phyloP scores from a whole-genome alignment of 2,113 vertebrate genomes.

The zebrafish (Danio rerio) region DNA sequence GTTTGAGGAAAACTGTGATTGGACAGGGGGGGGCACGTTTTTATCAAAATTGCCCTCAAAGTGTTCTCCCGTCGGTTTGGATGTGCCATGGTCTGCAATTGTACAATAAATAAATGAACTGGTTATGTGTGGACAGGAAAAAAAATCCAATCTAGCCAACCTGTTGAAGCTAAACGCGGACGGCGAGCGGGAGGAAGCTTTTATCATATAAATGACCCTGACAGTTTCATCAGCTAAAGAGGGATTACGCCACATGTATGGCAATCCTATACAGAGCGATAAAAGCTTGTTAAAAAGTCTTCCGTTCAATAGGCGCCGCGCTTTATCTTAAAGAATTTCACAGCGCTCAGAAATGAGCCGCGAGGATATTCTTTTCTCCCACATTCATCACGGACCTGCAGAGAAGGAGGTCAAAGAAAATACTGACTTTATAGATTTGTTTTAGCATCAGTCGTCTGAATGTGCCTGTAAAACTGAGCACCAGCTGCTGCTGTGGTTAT shows the following conservation, averaged over 20 bases:
- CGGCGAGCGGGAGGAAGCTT: constrained; percentile 49
- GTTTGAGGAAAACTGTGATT: constrained; percentile 61
- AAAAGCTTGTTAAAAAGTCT: constrained; percentile 67
- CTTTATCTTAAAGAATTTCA: constrained; percentile 22
- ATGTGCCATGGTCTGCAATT: constrained; percentile 63
- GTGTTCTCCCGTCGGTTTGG: constrained; percentile 65
- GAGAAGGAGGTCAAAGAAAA: neutral
- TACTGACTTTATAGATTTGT: neutral
- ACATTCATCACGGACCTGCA: constrained; percentile 30
- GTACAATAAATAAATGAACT: constrained; percentile 77
- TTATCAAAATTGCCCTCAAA: constrained; percentile 76
- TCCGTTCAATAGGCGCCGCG: constrained; percentile 5
- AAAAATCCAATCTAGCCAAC: constrained; percentile 70
- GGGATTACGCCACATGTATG: constrained; percentile 67
- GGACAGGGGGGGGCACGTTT: constrained; percentile 45
- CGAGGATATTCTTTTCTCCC: neutral
- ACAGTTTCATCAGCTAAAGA: constrained; percentile 68
- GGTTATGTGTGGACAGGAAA: constrained; percentile 71
- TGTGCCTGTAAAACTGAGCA: constrained; percentile 26
- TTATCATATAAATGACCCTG: constrained; percentile 56
- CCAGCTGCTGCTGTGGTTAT: constrained; percentile 17
- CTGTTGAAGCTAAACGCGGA: constrained; percentile 26
- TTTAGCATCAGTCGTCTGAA: neutral
- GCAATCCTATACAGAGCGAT: constrained; percentile 60
- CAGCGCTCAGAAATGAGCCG: neutral